Percentiles rank a stretch among this genome's conserved stretches.
Evolutionary conservation across 1,140 invertebrate genomes (phyloP).

Genomic region (Drosophila tsacasi): DNA sequence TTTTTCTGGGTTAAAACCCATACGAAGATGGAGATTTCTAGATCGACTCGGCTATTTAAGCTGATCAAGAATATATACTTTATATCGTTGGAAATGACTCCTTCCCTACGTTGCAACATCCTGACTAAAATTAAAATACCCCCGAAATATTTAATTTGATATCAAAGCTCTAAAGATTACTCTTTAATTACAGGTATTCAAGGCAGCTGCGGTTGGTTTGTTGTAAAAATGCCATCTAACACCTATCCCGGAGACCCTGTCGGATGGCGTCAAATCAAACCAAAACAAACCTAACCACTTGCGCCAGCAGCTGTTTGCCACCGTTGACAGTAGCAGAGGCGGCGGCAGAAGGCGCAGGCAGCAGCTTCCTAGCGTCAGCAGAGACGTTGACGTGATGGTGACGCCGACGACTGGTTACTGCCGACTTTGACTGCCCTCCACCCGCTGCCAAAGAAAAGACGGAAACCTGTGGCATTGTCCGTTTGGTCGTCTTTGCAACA

Average conservation of each 20-base stretch:
- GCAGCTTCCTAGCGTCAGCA: conserved; percentile 66
- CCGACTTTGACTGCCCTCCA: conserved; percentile 55
- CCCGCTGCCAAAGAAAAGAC: conserved; percentile 16
- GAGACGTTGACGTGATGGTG: conserved; percentile 56
- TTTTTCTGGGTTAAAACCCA: too few species aligned
- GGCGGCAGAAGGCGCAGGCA: conserved; percentile 45
- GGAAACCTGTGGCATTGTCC: conserved; percentile 52
- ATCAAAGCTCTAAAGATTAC: too few species aligned
- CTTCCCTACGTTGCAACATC: neutral
- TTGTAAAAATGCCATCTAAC: neutral
- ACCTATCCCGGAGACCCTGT: conserved; percentile 14
- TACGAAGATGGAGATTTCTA: too few species aligned
- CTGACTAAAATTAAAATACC: neutral
- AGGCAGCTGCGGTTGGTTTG: neutral
- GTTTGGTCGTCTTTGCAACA: neutral
- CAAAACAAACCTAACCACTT: conserved; percentile 71
- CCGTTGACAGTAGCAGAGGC: conserved; percentile 47
- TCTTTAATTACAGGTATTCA: neutral
- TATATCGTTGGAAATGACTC: neutral
- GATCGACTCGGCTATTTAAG: too few species aligned
- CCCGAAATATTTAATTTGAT: neutral
- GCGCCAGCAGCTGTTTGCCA: conserved; percentile 27
- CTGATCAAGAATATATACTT: too few species aligned
- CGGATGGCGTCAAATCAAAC: conserved; percentile 59
- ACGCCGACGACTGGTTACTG: conserved; percentile 58